Evolutionary conservation across 2,888 invertebrate species (phyloP).

Genomic region (Blomia tropicalis): DNA sequence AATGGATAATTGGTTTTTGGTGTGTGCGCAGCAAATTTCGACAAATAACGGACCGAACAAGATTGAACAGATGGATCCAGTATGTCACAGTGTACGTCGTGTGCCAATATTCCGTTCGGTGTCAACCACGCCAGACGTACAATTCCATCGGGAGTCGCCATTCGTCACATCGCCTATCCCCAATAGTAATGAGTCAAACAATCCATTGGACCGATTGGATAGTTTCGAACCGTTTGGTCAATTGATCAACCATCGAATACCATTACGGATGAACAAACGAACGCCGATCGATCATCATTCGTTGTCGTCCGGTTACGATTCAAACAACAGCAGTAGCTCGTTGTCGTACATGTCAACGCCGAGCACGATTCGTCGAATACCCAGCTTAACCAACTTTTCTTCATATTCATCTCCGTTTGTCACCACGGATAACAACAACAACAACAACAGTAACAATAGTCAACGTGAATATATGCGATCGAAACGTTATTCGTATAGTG

Average conservation of each 20-base stretch:
- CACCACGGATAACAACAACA: background rate
- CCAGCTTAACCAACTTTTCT: background rate
- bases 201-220: background rate
- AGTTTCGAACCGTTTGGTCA: background rate
- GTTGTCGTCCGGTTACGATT: background rate
- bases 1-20: too few species aligned
- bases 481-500: background rate
- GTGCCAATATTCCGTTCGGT: background rate
- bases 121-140: background rate
- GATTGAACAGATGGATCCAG: background rate
- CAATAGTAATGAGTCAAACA: background rate
- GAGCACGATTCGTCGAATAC: background rate
- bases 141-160: background rate
- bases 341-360: background rate
- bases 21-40: too few species aligned
- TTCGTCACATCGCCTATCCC: background rate
- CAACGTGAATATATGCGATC: background rate
- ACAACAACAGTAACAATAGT: background rate
- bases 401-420: background rate
- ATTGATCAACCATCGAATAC: background rate
- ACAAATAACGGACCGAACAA: background rate
- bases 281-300: background rate
- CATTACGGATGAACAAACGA: background rate
- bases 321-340: constrained; percentile 2
- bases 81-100: background rate